A percentile compares a stretch with the other conserved stretches of the same genome.
phyloP scores from a whole-genome alignment of 1,140 invertebrate genomes.

The Hylaeus volcanicus region DNA sequence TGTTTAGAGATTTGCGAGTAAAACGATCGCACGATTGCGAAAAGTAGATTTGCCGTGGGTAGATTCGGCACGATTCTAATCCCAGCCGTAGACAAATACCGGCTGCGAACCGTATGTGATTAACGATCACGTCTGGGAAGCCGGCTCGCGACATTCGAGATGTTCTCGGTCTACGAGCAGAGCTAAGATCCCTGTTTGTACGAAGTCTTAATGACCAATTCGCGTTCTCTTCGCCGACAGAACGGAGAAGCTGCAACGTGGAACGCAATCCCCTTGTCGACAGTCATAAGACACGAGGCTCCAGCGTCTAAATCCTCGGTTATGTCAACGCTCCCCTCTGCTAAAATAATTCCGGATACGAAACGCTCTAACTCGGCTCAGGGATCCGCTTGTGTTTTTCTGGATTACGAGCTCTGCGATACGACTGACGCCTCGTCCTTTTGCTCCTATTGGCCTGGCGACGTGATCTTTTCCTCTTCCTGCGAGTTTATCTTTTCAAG shows the following conservation, averaged over 20 bases:
- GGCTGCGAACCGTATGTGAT: slow-evolving; percentile 4
- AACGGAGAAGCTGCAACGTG: neutral
- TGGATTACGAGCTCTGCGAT: slow-evolving; percentile 14
- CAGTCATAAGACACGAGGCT: slow-evolving; percentile 30
- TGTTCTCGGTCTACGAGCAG: slow-evolving; percentile 16
- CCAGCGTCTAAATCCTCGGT: slow-evolving; percentile 33
- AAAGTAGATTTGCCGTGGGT: neutral
- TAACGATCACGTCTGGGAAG: slow-evolving; percentile 22
- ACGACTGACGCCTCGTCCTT: neutral
- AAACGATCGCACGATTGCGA: neutral
- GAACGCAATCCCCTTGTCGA: slow-evolving; percentile 41
- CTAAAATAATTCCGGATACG: slow-evolving; percentile 39
- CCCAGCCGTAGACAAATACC: slow-evolving; percentile 3
- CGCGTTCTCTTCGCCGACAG: slow-evolving; percentile 16
- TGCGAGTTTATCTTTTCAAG: neutral
- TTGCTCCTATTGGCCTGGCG: neutral
- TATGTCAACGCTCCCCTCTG: slow-evolving; percentile 26
- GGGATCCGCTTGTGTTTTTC: slow-evolving; percentile 1
- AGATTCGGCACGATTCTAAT: slow-evolving; percentile 4
- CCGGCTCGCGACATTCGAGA: slow-evolving; percentile 31
- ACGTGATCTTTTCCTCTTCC: neutral
- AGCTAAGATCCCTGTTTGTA: slow-evolving; percentile 41
- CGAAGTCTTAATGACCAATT: slow-evolving; percentile 48
- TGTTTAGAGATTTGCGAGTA: too few relatives aligned
- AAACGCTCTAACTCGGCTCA: neutral